Conservation (phyloP, 2,113 vertebrate genomes). For the Ictidomys tridecemlineatus region DNA sequence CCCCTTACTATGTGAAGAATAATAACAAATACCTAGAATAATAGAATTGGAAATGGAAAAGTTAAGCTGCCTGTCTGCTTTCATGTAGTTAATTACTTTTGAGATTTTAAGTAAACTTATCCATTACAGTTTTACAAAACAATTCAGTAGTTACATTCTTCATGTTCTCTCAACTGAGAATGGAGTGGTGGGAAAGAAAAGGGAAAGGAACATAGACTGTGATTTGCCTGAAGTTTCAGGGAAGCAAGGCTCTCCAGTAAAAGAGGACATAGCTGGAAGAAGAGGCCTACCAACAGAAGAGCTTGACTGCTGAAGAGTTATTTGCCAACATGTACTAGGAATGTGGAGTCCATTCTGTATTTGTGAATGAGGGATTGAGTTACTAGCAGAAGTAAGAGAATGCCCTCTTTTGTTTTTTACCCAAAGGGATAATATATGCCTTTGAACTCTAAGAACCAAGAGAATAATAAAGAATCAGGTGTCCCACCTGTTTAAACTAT, state of each 20-base stretch:
- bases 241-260: not conserved
- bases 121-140: constrained; percentile 9
- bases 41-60: not conserved
- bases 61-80: not conserved
- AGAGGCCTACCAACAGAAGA: not conserved
- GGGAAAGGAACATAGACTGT: not conserved
- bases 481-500: not conserved
- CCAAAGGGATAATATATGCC: not conserved
- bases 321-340: not conserved
- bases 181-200: not conserved
- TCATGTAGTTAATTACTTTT: not conserved
- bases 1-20: not conserved
- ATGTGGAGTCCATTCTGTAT: not conserved
- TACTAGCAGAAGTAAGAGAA: constrained; percentile 41
- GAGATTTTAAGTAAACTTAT: constrained; percentile 15
- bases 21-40: not conserved
- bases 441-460: constrained; percentile 9
- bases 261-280: not conserved
- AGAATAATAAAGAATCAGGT: constrained; percentile 13
- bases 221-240: not conserved
- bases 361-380: constrained; percentile 27
- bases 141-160: not conserved
- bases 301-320: not conserved
- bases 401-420: not conserved
- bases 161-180: not conserved